Evolutionary conservation across 2,113 vertebrate genomes (phyloP).

Genomic region (Pristiophorus japonicus): DNA sequence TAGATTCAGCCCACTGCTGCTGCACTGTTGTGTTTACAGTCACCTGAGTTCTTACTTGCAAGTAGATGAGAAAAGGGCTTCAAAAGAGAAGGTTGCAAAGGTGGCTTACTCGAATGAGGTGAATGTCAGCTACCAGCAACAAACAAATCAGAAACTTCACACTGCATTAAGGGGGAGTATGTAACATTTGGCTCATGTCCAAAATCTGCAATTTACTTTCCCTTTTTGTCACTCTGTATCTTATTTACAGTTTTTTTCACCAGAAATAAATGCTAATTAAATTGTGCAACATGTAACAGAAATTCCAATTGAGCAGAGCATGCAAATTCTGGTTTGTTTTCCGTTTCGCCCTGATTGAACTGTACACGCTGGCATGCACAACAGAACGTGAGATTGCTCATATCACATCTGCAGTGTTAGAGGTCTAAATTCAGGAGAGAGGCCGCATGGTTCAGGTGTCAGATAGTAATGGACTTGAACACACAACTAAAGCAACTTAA

Average conservation of each 20-base stretch:
- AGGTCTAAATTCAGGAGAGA: not conserved
- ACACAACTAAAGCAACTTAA: not conserved
- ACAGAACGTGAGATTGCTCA: not conserved
- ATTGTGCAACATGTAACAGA: conserved; percentile 3
- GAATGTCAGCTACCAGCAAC: not conserved
- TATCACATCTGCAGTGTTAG: not conserved
- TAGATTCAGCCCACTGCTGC: not conserved
- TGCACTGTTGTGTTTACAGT: not conserved
- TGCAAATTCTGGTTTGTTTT: conserved; percentile 26
- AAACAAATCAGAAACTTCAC: not conserved
- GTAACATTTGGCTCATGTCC: not conserved
- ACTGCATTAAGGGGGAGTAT: not conserved
- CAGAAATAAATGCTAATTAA: conserved; percentile 11
- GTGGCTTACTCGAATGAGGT: not conserved
- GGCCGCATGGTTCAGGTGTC: not conserved
- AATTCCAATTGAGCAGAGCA: not conserved
- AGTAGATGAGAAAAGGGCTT: not conserved
- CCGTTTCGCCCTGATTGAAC: conserved; percentile 1
- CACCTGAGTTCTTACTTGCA: not conserved
- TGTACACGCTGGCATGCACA: not conserved
- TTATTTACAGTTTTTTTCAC: conserved; percentile 16
- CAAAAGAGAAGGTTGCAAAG: not conserved
- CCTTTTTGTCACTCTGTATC: not conserved
- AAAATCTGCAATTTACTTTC: not conserved
- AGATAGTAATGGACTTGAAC: not conserved